A percentile compares a stretch with the other conserved stretches of the same genome.
Evolutionary conservation across 2,888 invertebrate genomes (phyloP).

Genomic region (Nymphalis urticae): DNA sequence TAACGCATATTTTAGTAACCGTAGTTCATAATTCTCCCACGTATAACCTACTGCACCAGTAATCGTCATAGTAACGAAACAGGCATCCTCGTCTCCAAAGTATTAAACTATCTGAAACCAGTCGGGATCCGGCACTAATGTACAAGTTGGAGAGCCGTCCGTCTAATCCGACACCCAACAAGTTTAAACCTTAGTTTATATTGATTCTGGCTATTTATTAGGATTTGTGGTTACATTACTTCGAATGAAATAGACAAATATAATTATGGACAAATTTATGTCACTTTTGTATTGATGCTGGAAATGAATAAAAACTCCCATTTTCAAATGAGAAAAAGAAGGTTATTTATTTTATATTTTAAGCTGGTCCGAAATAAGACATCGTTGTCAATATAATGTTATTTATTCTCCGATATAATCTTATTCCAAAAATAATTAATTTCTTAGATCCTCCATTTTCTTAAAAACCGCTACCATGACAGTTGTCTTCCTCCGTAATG

Average conservation of each 20-base stretch:
- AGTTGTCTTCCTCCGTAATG: too few species aligned
- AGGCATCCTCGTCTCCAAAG: conserved; percentile 2
- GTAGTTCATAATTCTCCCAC: not conserved
- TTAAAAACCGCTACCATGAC: too few species aligned
- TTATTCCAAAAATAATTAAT: too few species aligned
- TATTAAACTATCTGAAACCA: conserved; percentile 24
- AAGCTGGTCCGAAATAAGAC: too few species aligned
- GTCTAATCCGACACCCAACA: conserved; percentile 32
- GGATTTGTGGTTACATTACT: conserved; percentile 11
- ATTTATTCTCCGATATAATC: too few species aligned
- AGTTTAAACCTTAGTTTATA: conserved; percentile 24
- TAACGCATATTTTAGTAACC: too few species aligned
- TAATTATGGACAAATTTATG: not conserved
- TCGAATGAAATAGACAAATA: not conserved
- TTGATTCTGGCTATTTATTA: conserved; percentile 24
- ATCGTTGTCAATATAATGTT: too few species aligned
- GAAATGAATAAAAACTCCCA: too few species aligned
- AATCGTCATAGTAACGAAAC: not conserved
- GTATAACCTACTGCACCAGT: not conserved
- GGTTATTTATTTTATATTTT: too few species aligned
- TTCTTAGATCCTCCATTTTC: too few species aligned
- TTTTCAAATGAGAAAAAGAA: too few species aligned
- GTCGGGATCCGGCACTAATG: conserved; percentile 15
- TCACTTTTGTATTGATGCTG: too few species aligned
- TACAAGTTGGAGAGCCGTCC: conserved; percentile 27